These are phyloP conservation scores for Pteronura brasiliensis DNA, from an alignment of 2,113 vertebrate genomes.

Conservation along the genomic window DNA sequence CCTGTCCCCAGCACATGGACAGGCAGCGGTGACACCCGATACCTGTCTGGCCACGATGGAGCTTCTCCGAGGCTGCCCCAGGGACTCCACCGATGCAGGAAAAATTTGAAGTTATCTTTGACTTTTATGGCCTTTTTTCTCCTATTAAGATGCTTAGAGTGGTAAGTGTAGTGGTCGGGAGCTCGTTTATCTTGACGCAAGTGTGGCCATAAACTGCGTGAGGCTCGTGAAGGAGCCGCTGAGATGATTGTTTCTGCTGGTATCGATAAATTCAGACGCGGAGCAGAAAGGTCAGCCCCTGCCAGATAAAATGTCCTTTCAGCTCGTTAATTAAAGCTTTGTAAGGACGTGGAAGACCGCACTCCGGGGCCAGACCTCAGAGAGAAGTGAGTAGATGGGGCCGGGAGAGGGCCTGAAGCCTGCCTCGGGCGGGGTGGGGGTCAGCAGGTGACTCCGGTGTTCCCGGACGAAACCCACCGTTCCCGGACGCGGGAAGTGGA, in stretches of 20 bases:
- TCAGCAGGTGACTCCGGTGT: fast-evolving
- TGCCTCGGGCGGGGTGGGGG: fast-evolving
- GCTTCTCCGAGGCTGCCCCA: not conserved
- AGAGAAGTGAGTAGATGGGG: not conserved
- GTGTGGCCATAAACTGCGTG: conserved; percentile 63
- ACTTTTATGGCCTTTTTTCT: conserved; percentile 70
- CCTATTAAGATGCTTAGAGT: conserved; percentile 77
- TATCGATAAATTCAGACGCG: conserved; percentile 68
- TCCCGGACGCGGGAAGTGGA: fast-evolving
- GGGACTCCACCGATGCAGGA: not conserved
- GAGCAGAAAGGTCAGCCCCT: conserved; percentile 76
- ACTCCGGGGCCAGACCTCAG: not conserved
- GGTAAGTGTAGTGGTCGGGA: conserved; percentile 74
- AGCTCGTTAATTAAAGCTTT: conserved; percentile 74
- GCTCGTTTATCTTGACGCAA: conserved; percentile 77
- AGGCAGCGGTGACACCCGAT: not conserved
- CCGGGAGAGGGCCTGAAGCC: fast-evolving
- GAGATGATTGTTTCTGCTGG: conserved; percentile 73
- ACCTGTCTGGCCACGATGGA: fast-evolving
- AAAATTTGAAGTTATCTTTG: conserved; percentile 72
- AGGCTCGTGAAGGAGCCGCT: conserved; percentile 68
- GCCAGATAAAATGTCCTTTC: conserved; percentile 70
- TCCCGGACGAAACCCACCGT: fast-evolving
- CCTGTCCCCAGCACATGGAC: fast-evolving
- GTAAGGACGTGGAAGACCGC: conserved; percentile 40